Percentiles rank a stretch among this genome's conserved stretches.
phyloP scores from a whole-genome alignment of 2,888 invertebrate genomes.

The Didymodactylos carnosus region DNA sequence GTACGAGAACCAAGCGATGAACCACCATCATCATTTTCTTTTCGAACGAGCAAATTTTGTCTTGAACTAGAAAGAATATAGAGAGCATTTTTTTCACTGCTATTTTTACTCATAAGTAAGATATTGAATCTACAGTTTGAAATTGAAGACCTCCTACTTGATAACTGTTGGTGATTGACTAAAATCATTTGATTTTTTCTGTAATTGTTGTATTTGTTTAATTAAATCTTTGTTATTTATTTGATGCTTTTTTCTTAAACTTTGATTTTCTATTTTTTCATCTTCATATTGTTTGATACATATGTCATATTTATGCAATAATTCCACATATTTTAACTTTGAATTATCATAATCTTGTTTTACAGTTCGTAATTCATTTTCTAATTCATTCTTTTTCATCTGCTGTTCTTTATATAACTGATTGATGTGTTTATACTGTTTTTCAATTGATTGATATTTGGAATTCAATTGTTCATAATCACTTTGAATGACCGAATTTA shows the following conservation, averaged over 20 bases:
- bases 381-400: not conserved
- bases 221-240: constrained; percentile 36
- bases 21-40: not conserved
- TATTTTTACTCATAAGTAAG: too few relatives aligned
- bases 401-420: not conserved
- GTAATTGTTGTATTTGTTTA: constrained; percentile 28
- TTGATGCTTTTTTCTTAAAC: constrained; percentile 45
- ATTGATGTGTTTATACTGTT: not conserved
- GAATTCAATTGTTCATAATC: constrained; percentile 15
- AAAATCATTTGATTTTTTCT: too few relatives aligned
- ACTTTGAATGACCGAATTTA: constrained; percentile 29
- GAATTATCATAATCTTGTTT: not conserved
- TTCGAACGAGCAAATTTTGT: too few relatives aligned
- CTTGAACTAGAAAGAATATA: too few relatives aligned
- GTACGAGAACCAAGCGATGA: not conserved
- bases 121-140: too few relatives aligned
- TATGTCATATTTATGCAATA: not conserved
- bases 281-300: not conserved
- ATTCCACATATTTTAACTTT: not conserved
- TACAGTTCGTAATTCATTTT: not conserved
- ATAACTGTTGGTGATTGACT: too few relatives aligned
- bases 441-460: not conserved
- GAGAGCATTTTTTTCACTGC: too few relatives aligned
- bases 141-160: too few relatives aligned
- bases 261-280: constrained; percentile 45